These are phyloP conservation scores for Naso thynnoides DNA, from an alignment of 2,797 vertebrate species.

Conservation along the genomic window DNA sequence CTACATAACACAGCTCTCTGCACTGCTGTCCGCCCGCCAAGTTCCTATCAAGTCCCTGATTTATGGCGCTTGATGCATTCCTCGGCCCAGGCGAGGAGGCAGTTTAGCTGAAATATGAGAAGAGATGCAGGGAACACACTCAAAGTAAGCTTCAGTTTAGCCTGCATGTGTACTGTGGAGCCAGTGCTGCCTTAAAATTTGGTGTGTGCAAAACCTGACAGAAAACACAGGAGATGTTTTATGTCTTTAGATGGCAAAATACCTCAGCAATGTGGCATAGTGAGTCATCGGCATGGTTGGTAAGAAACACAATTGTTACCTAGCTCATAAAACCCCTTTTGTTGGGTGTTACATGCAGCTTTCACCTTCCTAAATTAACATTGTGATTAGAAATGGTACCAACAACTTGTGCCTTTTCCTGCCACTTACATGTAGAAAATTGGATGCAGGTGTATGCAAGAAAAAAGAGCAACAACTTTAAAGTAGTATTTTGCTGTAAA, in stretches of 20 bases:
- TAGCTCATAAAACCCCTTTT: slow-evolving; percentile 71
- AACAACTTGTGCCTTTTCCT: slow-evolving; percentile 54
- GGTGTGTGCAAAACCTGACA: slow-evolving; percentile 33
- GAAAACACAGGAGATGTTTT: slow-evolving; percentile 30
- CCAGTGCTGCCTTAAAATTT: slow-evolving; percentile 39
- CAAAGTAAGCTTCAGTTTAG: slow-evolving; percentile 89
- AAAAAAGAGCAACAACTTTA: slow-evolving; percentile 60
- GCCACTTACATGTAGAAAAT: slow-evolving; percentile 73
- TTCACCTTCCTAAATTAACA: slow-evolving; percentile 70
- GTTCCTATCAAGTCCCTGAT: slow-evolving; percentile 94
- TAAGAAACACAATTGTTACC: slow-evolving; percentile 53
- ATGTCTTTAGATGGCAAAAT: slow-evolving; percentile 45
- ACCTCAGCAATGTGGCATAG: slow-evolving; percentile 68
- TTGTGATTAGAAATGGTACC: slow-evolving; percentile 69
- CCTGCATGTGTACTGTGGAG: slow-evolving; percentile 69
- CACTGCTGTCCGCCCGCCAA: slow-evolving; percentile 90
- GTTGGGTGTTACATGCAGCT: slow-evolving; percentile 64
- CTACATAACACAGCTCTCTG: slow-evolving; percentile 84
- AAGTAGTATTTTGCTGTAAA: slow-evolving; percentile 53
- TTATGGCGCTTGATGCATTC: slow-evolving; percentile 96
- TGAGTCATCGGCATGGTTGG: slow-evolving; percentile 52
- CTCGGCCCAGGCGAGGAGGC: slow-evolving; percentile 89
- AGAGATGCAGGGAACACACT: slow-evolving; percentile 87
- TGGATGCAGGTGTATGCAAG: slow-evolving; percentile 75
- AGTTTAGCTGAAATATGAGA: slow-evolving; percentile 95